Evolutionary conservation across 1,140 invertebrate species (phyloP), one percentile per base, ranked within the genome.

Genomic region (Neocloeon triangulifer): DNA sequence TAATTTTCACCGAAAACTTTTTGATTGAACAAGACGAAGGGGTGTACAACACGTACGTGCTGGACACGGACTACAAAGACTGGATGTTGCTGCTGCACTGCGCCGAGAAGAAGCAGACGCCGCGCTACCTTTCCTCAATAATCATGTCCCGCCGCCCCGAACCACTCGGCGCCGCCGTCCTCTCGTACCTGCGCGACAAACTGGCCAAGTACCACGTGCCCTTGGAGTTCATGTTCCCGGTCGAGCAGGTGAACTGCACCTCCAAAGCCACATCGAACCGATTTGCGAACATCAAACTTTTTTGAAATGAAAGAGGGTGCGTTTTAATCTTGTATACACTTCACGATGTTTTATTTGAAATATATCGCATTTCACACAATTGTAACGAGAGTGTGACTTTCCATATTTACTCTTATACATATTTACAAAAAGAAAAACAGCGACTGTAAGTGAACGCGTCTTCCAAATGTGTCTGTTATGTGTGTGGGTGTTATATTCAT

Each of bases 21-120:
- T 43, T 37, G 34, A 31, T 48, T 45, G 14, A 39, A 50, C 30
- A 51, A 85, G 78, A 81, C 52, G 76, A 82, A 55, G 78, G 76
- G n/a, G 60, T 82, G 34, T 85, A 85, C 51, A 82, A 84, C 41
- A 84, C 80, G 0, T 82, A 78, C 43, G 69, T 85, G 0, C 44
- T 85, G 39, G 80, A 84, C 45, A 74, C 76, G 1, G 78, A 82
- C 48, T 79, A 80, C 46, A 39, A 40, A 30, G 69, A 65, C 2
- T 85, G 78, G 78, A 64, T 73, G 1, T 52, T 85, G 19, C 52
- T 85, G 8, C 64, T 85, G 44, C 79, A 85, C 45, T 85, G 80
- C 40, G 78, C 78, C 3, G 78, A 82, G 44, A 78, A 82, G 52
- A 66, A 62, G 17, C 73, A 76, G 42, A 72, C 67, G 33, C 66